Base-by-base conservation (phyloP, 2,888 invertebrate genomes). In the Lasius fuliginosus region DNA sequence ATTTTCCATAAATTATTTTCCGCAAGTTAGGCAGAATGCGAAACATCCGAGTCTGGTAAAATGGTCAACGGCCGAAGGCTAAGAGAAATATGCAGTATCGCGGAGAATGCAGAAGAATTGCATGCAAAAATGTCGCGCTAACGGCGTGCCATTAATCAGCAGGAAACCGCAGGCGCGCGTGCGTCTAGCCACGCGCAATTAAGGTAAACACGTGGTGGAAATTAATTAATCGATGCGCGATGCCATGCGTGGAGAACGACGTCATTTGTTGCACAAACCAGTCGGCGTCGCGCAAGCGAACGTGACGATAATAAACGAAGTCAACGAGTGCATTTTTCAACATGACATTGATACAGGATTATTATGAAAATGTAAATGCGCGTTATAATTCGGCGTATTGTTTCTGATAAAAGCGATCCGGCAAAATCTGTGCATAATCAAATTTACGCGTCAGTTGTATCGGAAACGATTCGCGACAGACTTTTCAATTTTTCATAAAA, bases 161-260 rank as follows among this genome's bases (percentile, higher is more conserved):
- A 53, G 71, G 49, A 15, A 81, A 76, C 85, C 85, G 75, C 82
- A 85, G 49, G 46, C 60, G 46, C 42, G 46, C 67, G 83, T 49
- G 62, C 56, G 75, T 33, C 65, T 76, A 33, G 56, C 58, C 30
- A 11, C 69, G 75, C 58, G 84, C 81, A 86, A 87, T 87, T 77
- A 86, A 87, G 73, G 86, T 73, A 67, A 82, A 67, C 85, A 79
- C 82, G 82, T 56, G 82, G 65, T 40, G 74, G 74, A 67, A 84
- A 87, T 87, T 87, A 86, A 87, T 87, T 86, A 87, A 87, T 87
- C 77, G 82, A 87, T 84, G 56, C 75, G 67, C 73, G 67, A 87
- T 83, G 74, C 56, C 58, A 62, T 75, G 84, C 75, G 60, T 79
- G 71, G 62, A 69, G 65, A 65, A 58, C 71, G 67, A 64, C 65